Conservation (phyloP, 2,113 vertebrate species). For the Bothrops jararaca region DNA sequence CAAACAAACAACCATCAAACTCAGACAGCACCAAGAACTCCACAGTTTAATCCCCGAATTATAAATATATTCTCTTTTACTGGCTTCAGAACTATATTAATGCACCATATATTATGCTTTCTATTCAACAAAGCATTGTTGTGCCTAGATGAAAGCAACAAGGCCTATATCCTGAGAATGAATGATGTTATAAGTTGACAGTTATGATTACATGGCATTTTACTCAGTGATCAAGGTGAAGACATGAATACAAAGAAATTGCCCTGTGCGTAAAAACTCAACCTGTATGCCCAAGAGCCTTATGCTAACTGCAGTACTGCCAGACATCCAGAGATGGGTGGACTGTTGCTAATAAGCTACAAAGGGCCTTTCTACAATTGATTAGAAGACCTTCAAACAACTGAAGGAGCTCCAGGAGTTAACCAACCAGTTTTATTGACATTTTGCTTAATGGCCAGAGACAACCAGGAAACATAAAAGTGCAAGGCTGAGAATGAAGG, state of each 20-base stretch:
- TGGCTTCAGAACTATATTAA: slow-evolving; percentile 26
- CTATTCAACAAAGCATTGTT: not conserved
- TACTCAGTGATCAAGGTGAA: slow-evolving; percentile 3
- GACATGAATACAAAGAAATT: not conserved
- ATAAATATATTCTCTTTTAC: too few species aligned
- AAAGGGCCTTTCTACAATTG: not conserved
- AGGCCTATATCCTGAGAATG: not conserved
- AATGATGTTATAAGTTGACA: not conserved
- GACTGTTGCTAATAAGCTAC: not conserved
- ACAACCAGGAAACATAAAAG: not conserved
- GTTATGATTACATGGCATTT: not conserved
- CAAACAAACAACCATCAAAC: too few species aligned
- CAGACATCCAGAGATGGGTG: not conserved
- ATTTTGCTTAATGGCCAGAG: not conserved
- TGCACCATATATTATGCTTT: not conserved
- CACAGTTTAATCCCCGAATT: too few species aligned
- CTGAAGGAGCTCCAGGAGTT: not conserved
- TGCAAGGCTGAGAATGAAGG: not conserved
- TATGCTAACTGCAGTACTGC: not conserved
- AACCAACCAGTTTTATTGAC: not conserved
- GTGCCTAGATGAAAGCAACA: slow-evolving; percentile 16
- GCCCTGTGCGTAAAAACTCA: slow-evolving; percentile 16
- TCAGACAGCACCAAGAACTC: too few species aligned
- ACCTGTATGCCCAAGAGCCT: slow-evolving; percentile 11
- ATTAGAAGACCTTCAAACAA: not conserved